Evolutionary conservation across 2,113 vertebrate species (phyloP), one percentile per base, ranked within the genome.

Genomic region (Arothron firmamentum): DNA sequence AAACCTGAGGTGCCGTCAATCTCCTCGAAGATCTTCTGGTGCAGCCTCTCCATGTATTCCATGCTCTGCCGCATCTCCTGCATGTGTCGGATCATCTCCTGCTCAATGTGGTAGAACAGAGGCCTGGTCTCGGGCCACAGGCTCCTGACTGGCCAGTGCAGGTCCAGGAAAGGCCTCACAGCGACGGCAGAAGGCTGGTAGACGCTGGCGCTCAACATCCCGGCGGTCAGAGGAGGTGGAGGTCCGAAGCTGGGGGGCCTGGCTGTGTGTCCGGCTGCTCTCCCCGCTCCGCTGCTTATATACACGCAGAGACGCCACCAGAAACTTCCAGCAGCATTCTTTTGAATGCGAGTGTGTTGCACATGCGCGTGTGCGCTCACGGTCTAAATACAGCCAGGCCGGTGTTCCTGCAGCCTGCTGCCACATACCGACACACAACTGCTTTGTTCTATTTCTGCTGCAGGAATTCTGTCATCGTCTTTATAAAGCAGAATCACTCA

Each of bases 51-150:
- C 88, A 92, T 90, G 74, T 67, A 86, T 69, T 91, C 86, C 72
- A 90, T 59, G 78, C 48, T 92, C 60, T 88, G 85, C 53, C 78
- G 81, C 86, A 90, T 75, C 78, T 90, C 88, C 79, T 89, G 85
- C 75, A 91, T 74, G 81, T 90, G 88, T 8, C 79, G 88, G 19
- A 90, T 59, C 85, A 91, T 88, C 72, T 90, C 88, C 59, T 86
- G 87, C 65, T 91, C 90, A 0, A 91, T 67, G 28, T 87, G 89
- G 76, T 63, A 88, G 76, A 90, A 78, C 5, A 92, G 84, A 0
- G 90, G 90, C 45, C 81, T 78, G 2, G 84, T 86, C 63, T 92
- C 88, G 0, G 91, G 91, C 90, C 90, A 91, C 41, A 92, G 87
- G 73, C 88, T 90, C 72, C 89, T 86, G 41, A 91, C 65, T 0